These are phyloP conservation scores for Peromyscus maniculatus DNA, from an alignment of 2,113 vertebrate genomes.

Conservation along the genomic window DNA sequence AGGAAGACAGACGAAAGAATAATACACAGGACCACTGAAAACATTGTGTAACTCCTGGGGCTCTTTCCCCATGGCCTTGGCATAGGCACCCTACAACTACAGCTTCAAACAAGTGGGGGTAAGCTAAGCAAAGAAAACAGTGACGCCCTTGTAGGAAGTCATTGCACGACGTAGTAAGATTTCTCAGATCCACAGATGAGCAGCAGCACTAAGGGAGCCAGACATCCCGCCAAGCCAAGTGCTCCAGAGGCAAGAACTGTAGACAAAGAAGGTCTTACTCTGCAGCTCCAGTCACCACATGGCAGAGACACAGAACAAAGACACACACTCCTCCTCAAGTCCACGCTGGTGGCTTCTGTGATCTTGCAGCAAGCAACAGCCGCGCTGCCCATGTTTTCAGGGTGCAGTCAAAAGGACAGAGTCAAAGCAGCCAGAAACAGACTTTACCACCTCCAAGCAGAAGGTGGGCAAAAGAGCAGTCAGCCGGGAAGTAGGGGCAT, in stretches of 20 bases:
- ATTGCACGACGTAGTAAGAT: not conserved
- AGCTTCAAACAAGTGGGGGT: not conserved
- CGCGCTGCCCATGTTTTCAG: not conserved
- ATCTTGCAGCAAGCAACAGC: not conserved
- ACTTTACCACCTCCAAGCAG: not conserved
- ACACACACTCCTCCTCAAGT: not conserved
- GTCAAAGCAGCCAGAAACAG: not conserved
- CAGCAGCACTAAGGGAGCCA: not conserved
- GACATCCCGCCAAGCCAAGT: slow-evolving; percentile 35
- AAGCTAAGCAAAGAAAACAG: slow-evolving; percentile 11
- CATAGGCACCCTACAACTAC: not conserved
- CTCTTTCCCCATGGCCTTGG: not conserved
- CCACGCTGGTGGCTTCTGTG: not conserved
- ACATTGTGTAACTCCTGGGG: not conserved
- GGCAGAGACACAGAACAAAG: not conserved
- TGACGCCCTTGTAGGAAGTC: not conserved
- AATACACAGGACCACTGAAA: not conserved
- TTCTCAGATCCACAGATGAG: not conserved
- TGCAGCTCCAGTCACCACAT: not conserved
- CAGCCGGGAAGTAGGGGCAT: not conserved
- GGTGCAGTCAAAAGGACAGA: not conserved
- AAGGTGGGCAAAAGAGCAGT: not conserved
- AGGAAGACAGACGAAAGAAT: not conserved
- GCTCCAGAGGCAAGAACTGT: not conserved
- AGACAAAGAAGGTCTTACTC: not conserved